Evolutionary conservation across 2,113 vertebrate genomes (phyloP).

Genomic region (Acrocephalus kingi): DNA sequence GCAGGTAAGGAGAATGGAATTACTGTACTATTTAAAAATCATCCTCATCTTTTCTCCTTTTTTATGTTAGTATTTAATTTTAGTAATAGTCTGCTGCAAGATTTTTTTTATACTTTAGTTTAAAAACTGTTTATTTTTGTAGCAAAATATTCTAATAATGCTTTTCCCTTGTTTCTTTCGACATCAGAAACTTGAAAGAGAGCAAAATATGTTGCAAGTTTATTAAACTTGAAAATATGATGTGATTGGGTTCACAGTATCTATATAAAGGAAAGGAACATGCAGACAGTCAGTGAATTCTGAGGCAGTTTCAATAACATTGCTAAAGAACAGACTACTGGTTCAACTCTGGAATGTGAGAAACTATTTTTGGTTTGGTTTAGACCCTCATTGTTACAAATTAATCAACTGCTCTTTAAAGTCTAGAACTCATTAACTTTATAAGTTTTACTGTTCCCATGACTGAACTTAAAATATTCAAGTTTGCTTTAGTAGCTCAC

Average conservation of each 20-base stretch:
- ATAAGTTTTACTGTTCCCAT: constrained; percentile 76
- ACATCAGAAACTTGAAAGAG: neutral
- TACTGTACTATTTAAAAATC: neutral
- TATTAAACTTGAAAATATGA: neutral
- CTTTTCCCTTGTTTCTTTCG: neutral
- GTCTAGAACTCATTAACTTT: constrained; percentile 84
- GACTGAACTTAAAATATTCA: constrained; percentile 70
- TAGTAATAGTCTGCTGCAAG: neutral
- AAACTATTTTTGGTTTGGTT: constrained; percentile 77
- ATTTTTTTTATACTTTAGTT: neutral
- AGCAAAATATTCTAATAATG: neutral
- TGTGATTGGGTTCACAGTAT: neutral
- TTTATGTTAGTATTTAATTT: neutral
- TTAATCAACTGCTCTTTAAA: constrained; percentile 81
- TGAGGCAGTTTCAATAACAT: constrained; percentile 21
- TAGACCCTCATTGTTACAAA: constrained; percentile 79
- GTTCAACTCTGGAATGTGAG: constrained; percentile 73
- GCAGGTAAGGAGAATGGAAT: neutral
- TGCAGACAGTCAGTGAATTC: neutral
- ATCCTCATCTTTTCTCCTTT: neutral
- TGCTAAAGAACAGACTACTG: constrained; percentile 42
- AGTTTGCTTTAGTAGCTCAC: constrained; percentile 52
- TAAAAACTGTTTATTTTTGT: neutral
- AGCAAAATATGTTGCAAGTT: neutral
- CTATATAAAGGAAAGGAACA: neutral